phyloP scores from a whole-genome alignment of 2,797 vertebrate genomes.

The Bucorvus abyssinicus region DNA sequence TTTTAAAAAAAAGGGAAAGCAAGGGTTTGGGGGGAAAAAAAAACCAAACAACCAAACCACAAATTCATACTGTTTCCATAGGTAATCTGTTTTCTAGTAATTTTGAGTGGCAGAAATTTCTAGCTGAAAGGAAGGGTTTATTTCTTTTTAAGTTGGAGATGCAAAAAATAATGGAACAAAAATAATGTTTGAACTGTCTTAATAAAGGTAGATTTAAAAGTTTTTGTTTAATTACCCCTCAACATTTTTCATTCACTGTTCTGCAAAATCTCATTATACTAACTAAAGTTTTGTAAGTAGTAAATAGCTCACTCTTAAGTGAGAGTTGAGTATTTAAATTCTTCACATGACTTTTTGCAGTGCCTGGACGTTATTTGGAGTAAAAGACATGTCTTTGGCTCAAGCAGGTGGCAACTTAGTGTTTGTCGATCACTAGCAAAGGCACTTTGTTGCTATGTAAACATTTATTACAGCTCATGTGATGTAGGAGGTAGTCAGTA shows the following conservation, averaged over 20 bases:
- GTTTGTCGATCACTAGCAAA: not conserved
- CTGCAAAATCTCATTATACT: not conserved
- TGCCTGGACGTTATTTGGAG: not conserved
- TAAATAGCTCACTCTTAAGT: not conserved
- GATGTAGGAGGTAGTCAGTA: not conserved
- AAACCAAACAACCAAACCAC: not conserved
- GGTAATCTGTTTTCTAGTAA: not conserved
- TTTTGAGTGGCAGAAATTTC: not conserved
- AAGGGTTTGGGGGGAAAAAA: not conserved
- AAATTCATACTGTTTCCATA: not conserved
- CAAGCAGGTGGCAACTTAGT: not conserved
- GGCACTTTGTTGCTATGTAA: not conserved
- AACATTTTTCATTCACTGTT: not conserved
- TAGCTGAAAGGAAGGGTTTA: not conserved
- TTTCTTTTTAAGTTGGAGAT: not conserved
- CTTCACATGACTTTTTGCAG: slow-evolving; percentile 24
- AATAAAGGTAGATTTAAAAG: not conserved
- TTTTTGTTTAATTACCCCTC: not conserved
- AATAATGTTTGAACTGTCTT: not conserved
- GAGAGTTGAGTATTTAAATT: slow-evolving; percentile 2
- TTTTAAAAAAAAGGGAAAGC: not conserved
- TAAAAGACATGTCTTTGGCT: not conserved
- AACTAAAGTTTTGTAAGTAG: not conserved
- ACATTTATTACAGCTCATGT: not conserved
- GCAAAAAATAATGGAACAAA: not conserved